Evolutionary conservation across 2,888 invertebrate species (phyloP).

Genomic region (Clivina fossor): DNA sequence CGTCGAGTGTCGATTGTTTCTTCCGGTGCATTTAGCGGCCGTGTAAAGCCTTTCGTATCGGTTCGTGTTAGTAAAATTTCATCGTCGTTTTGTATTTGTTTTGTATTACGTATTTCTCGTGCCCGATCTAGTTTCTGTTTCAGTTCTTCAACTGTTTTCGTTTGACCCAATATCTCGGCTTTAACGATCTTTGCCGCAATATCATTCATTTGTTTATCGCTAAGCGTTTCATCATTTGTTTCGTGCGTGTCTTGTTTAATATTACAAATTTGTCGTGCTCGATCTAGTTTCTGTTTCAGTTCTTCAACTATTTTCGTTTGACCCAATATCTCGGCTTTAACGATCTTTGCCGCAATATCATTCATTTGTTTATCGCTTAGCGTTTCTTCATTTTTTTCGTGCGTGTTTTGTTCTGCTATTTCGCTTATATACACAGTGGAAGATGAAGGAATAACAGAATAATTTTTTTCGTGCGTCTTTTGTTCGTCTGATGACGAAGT

Average conservation of each 20-base stretch:
- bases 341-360: not conserved
- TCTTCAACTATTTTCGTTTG: not conserved
- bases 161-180: conserved; percentile 91
- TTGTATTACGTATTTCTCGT: conserved; percentile 53
- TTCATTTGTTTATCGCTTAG: not conserved
- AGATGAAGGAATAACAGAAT: not conserved
- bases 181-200: conserved; percentile 88
- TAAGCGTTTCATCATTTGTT: conserved; percentile 53
- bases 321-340: not conserved
- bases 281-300: conserved; percentile 31
- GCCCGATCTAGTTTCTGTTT: conserved; percentile 75
- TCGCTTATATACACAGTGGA: no score
- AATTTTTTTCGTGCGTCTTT: not conserved
- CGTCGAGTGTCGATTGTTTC: conserved; percentile 45
- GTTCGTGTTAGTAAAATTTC: conserved; percentile 70
- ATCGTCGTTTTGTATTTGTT: conserved; percentile 49
- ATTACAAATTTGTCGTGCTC: not conserved
- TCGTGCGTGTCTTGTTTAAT: conserved; percentile 29
- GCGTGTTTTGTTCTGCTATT: conserved; percentile 32
- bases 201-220: conserved; percentile 85
- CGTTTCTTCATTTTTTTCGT: conserved; percentile 30
- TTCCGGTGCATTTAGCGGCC: conserved; percentile 61
- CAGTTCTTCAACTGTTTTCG: conserved; percentile 66
- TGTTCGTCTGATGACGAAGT: conserved; percentile 28
- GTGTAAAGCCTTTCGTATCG: conserved; percentile 66